Conservation (phyloP, 1,140 invertebrate species). For the Agraylea sexmaculata region DNA sequence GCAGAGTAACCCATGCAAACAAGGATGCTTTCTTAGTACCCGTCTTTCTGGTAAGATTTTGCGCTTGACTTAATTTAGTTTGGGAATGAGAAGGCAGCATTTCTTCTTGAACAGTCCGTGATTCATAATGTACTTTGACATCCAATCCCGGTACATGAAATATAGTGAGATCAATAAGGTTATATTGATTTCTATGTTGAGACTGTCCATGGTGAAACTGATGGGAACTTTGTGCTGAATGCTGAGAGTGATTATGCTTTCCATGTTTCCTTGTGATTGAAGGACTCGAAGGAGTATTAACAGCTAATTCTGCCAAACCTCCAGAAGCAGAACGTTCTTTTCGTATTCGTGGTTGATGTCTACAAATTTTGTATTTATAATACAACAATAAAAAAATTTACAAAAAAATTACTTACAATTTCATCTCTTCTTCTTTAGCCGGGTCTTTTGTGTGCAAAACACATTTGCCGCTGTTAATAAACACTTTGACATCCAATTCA, state of each 20-base stretch:
- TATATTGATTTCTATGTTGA: slow-evolving; percentile 37
- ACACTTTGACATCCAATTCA: slow-evolving; percentile 90
- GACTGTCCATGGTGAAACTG: slow-evolving; percentile 30
- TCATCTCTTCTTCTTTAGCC: slow-evolving; percentile 50
- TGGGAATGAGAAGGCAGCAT: slow-evolving; percentile 26
- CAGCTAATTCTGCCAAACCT: slow-evolving; percentile 25
- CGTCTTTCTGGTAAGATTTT: slow-evolving; percentile 37
- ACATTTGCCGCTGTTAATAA: slow-evolving; percentile 94
- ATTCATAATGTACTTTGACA: slow-evolving; percentile 87
- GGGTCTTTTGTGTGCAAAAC: slow-evolving; percentile 87
- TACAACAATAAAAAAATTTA: slow-evolving; percentile 2
- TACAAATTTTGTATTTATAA: slow-evolving; percentile 3
- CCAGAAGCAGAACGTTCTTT: slow-evolving; percentile 34
- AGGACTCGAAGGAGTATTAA: slow-evolving; percentile 28
- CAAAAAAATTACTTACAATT: slow-evolving; percentile 25
- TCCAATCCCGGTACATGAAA: slow-evolving; percentile 92
- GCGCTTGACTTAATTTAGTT: slow-evolving; percentile 23
- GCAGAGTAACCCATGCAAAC: slow-evolving; percentile 91
- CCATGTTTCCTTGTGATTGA: slow-evolving; percentile 33
- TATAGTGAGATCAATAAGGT: slow-evolving; percentile 71
- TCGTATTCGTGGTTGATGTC: slow-evolving; percentile 25
- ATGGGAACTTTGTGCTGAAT: slow-evolving; percentile 8
- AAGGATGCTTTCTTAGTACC: slow-evolving; percentile 82
- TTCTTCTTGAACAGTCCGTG: slow-evolving; percentile 62
- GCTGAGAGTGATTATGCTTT: slow-evolving; percentile 27